A percentile compares a stretch with the other conserved stretches of the same genome.
These are phyloP conservation scores for Phortica variegata DNA, from an alignment of 1,140 invertebrate species.

Conservation along the genomic window DNA sequence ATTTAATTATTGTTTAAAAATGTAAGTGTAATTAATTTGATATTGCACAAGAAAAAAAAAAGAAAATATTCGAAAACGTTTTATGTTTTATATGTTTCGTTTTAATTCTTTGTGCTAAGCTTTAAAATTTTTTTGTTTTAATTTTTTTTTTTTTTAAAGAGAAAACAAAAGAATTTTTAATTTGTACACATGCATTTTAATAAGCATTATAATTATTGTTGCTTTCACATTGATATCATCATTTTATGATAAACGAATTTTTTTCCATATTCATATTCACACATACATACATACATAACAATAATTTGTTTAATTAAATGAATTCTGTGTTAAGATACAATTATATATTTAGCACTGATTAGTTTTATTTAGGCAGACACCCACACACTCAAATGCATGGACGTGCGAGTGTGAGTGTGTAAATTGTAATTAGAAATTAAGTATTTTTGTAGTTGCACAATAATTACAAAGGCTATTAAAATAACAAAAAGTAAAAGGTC, in stretches of 20 bases:
- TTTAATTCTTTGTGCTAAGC: too few species aligned
- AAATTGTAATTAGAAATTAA: background rate
- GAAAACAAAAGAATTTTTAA: too few species aligned
- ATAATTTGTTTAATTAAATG: conserved; percentile 1
- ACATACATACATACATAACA: conserved; percentile 10
- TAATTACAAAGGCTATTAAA: too few species aligned
- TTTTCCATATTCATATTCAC: conserved; percentile 20
- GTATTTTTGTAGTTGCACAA: too few species aligned
- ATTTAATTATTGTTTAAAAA: too few species aligned
- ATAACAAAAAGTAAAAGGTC: too few species aligned
- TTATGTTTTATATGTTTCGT: too few species aligned
- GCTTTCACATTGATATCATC: conserved; percentile 54
- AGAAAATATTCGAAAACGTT: too few species aligned
- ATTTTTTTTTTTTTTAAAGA: too few species aligned
- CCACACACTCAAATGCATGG: background rate
- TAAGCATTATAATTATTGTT: conserved; percentile 39
- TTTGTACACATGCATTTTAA: too few species aligned
- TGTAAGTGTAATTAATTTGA: too few species aligned
- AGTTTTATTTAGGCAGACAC: conserved; percentile 17
- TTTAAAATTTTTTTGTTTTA: background rate
- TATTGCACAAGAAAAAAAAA: too few species aligned
- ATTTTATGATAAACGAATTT: conserved; percentile 19
- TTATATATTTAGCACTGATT: conserved; percentile 54
- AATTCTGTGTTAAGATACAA: conserved; percentile 25
- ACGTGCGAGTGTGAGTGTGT: background rate